Base-by-base conservation (phyloP, 2,888 invertebrate species). In the Synergus gifuensis region DNA sequence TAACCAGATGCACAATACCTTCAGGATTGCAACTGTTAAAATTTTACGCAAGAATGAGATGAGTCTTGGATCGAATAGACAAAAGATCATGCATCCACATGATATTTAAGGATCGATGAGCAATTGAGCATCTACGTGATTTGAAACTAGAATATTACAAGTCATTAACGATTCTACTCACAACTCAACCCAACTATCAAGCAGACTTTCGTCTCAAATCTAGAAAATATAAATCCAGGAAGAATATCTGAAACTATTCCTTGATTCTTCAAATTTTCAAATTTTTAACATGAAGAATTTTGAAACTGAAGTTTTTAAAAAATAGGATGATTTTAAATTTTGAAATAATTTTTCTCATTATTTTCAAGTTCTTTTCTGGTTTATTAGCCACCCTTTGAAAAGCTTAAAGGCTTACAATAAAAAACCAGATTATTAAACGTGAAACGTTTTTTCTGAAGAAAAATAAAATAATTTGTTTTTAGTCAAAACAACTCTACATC, bases 1-100 rank as follows among this genome's bases (percentile, higher is more conserved):
- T 86, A 89, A 91, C 92, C 92, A 92, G 87, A 90, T 92, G 92
- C 92, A 91, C 92, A 91, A 92, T 92, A 92, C 88, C 87, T 90
- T 83, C 82, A 82, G 84, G 85, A 85, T 85, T 84, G 80, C 80
- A 86, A 85, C 78, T 85, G 85, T 85, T 64, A 40, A 14, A 67
- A 28, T 69, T 73, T 73, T 73, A 49, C 11, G n/a, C 36, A 73
- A 49, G 54, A 73, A 73, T 73, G 73, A 73, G 28, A 73, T 67
- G 66, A 79, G 58, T 78, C 77, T 79, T 54, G 73, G 54, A 73
- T 73, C 49, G 36, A 73, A 49, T 54, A 66, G 46, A 83, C 67
- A 78, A 63, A 46, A 60, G 58, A 66, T 79, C 81, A 83, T 79
- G 79, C 83, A 80, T 83, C 79, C 63, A 79, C 67, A 62, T 77